Evolutionary conservation across 2,113 vertebrate genomes (phyloP), one percentile per base, ranked within the genome.

Genomic region (Sapayoa aenigma): DNA sequence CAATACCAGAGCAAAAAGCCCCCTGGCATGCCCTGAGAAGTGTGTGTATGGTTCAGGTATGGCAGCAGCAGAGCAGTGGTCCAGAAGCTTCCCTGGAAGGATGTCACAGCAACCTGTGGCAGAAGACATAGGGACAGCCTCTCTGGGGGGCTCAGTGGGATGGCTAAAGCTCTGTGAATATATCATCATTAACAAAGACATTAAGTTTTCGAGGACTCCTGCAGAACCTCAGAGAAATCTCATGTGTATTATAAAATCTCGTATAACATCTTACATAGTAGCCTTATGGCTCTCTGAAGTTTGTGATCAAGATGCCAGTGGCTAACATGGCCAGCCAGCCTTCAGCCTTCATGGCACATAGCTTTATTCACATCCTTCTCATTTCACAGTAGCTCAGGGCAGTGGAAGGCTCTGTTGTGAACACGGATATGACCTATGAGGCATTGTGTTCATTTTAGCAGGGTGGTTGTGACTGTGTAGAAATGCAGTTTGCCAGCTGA

Each of bases 51-150:
- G 55, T 39, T 90, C 1, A 3, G 50, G 39, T 72, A 44, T 0
- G 0, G 30, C 49, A 41, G 60, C 12, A 47, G 39, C 41, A 3
- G 3, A 77, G 31, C 0, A 0, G 12, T 2, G 2, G 56, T 47
- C 18, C 5, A 7, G 52, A 30, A 82, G 62, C n/a, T 82, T 85
- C 44, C 66, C 50, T 47, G 20, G 6, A 53, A 11, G 6, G 9
- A 8, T 75, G 39, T 63, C 41, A 73, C 28, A 73, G 42, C 10
- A 14, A 24, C 31, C 46, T 14, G 14, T 1, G 0, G 78, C 33
- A 41, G 27, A 53, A 77, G 27, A 77, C 53, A 66, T 24, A 83
- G 37, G 41, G 37, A 53, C 25, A 79, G 22, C 22, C 55, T 73
- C 46, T 59, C 46, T 23, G 55, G 75, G 46, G 21, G 20, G 21